These are phyloP conservation scores for Sorex fumeus DNA, from an alignment of 2,113 vertebrate genomes.

Conservation along the genomic window DNA sequence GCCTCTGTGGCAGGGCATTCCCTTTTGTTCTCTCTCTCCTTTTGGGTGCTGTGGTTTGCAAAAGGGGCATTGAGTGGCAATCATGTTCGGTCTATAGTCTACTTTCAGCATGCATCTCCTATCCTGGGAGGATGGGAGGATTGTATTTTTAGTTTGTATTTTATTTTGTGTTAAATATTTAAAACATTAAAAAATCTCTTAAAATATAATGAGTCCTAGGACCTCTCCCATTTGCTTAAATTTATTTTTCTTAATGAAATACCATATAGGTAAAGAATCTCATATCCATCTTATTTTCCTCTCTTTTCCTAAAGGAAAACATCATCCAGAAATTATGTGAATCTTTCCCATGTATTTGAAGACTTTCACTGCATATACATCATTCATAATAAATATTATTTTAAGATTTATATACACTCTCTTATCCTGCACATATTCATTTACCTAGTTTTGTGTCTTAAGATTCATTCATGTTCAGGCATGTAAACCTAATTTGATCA, in stretches of 20 bases:
- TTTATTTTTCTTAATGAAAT: constrained; percentile 43
- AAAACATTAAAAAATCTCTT: constrained; percentile 43
- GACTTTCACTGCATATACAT: not conserved
- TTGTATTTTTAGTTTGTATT: constrained; percentile 24
- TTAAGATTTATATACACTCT: not conserved
- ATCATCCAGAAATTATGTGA: not conserved
- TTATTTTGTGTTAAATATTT: constrained; percentile 54
- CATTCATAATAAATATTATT: constrained; percentile 46
- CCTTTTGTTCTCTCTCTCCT: too few relatives aligned
- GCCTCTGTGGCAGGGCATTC: too few relatives aligned
- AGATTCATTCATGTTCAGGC: not conserved
- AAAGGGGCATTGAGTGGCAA: too few relatives aligned
- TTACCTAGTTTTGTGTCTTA: constrained; percentile 12
- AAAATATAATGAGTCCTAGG: not conserved
- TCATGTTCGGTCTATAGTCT: too few relatives aligned
- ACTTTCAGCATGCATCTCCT: too few relatives aligned
- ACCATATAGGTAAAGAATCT: not conserved
- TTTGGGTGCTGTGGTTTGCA: too few relatives aligned
- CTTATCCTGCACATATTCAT: not conserved
- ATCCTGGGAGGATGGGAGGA: too few relatives aligned
- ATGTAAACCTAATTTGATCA: not conserved
- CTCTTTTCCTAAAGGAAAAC: not conserved
- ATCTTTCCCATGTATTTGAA: constrained; percentile 2
- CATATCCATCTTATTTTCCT: not conserved
- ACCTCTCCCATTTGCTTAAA: not conserved